These are phyloP conservation scores for Drosophila cracens DNA, from an alignment of 2,888 invertebrate species.

Conservation along the genomic window DNA sequence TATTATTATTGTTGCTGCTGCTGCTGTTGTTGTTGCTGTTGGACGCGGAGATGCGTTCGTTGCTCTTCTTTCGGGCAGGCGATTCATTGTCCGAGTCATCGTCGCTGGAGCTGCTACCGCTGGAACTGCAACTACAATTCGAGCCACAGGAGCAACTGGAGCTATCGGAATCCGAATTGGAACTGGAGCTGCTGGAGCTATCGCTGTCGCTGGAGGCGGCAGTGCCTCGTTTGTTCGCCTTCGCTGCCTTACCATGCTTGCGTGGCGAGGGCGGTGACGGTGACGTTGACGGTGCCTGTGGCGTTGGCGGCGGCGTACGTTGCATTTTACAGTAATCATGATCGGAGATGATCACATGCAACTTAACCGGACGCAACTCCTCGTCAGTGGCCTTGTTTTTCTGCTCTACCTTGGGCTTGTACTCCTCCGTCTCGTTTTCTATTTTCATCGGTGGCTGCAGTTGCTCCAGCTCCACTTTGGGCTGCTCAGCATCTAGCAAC, in stretches of 20 bases:
- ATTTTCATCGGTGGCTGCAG: conserved; percentile 4
- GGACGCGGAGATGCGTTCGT: conserved; percentile 23
- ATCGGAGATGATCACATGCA: conserved; percentile 88
- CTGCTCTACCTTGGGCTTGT: conserved; percentile 14
- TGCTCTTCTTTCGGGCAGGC: conserved; percentile 81
- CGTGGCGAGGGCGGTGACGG: conserved; percentile 39
- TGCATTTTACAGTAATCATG: conserved; percentile 91
- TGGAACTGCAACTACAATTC: conserved; percentile 93
- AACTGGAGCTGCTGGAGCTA: conserved; percentile 89
- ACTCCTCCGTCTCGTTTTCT: conserved; percentile 27
- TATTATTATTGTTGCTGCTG: neutral
- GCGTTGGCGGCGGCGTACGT: conserved; percentile 52
- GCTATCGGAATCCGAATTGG: conserved; percentile 90
- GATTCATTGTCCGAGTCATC: conserved; percentile 88
- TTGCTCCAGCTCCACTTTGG: conserved; percentile 18
- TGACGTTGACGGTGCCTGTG: conserved; percentile 46
- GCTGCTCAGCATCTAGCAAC: conserved; percentile 2
- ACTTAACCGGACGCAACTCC: conserved; percentile 79
- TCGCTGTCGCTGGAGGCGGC: conserved; percentile 85
- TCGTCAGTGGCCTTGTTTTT: conserved; percentile 31
- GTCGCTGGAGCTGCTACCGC: conserved; percentile 87
- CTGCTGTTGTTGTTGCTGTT: neutral
- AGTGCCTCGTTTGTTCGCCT: conserved; percentile 50
- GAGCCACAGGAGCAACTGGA: conserved; percentile 93
- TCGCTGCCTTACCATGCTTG: conserved; percentile 29